These are phyloP conservation scores for Narcine bancroftii DNA, from an alignment of 2,113 vertebrate genomes.

Conservation along the genomic window DNA sequence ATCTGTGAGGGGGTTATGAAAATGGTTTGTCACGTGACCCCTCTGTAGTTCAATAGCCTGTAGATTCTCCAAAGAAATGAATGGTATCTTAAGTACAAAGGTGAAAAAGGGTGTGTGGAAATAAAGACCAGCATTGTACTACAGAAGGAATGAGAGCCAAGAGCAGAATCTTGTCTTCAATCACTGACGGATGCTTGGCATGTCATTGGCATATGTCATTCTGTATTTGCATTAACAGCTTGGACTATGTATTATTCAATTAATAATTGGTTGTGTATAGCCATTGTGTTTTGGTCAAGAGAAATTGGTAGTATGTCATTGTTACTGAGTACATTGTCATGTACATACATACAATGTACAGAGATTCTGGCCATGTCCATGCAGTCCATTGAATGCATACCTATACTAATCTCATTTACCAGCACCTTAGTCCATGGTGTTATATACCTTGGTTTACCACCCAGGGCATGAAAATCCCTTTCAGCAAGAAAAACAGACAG, in stretches of 20 bases:
- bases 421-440: too few species aligned
- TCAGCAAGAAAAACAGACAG: too few species aligned
- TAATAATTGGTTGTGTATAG: background rate
- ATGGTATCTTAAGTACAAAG: background rate
- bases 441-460: too few species aligned
- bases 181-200: background rate
- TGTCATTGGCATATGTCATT: background rate
- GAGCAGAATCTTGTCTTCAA: background rate
- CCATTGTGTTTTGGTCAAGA: background rate
- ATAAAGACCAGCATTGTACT: background rate
- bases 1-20: background rate
- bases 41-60: background rate
- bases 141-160: background rate
- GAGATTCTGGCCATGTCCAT: too few species aligned
- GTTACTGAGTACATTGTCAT: too few species aligned
- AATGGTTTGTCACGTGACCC: background rate
- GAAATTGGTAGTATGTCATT: too few species aligned
- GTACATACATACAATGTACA: too few species aligned
- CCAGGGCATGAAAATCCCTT: too few species aligned
- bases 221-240: background rate
- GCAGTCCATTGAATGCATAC: too few species aligned
- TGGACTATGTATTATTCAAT: background rate
- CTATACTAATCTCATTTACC: too few species aligned
- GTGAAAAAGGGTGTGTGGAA: background rate
- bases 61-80: background rate